A percentile compares a stretch with the other conserved stretches of the same genome.
phyloP scores from a whole-genome alignment of 2,113 vertebrate genomes.

The Haplochromis vanheusdeni region DNA sequence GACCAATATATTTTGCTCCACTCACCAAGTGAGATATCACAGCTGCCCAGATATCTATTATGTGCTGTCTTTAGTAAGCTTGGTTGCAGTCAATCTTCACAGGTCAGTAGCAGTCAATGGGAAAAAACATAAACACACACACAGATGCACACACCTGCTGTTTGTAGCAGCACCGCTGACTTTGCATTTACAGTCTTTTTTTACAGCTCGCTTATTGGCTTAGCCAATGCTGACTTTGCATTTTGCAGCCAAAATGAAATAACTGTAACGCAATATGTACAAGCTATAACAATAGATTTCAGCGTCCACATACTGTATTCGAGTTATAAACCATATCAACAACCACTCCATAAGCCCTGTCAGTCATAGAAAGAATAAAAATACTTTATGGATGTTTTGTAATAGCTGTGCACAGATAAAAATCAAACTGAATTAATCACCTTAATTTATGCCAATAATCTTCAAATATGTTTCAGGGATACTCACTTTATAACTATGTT shows the following conservation, averaged over 20 bases:
- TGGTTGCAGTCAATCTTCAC: conserved; percentile 1
- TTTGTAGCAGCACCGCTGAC: background rate
- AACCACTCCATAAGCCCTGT: background rate
- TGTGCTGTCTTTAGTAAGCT: background rate
- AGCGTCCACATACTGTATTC: background rate
- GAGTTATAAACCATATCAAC: background rate
- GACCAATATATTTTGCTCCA: background rate
- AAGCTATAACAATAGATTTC: background rate
- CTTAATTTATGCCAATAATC: background rate
- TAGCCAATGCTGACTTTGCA: conserved; percentile 19
- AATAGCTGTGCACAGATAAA: background rate
- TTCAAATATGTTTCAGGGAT: background rate
- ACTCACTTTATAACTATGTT: background rate
- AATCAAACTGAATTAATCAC: background rate
- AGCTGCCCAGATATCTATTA: background rate
- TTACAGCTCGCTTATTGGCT: conserved; percentile 13
- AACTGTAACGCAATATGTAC: background rate
- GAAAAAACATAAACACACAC: background rate
- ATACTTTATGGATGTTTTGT: background rate
- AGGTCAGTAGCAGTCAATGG: background rate
- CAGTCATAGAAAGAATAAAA: background rate
- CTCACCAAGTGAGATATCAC: background rate
- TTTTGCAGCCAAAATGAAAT: conserved; percentile 5
- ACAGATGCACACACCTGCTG: background rate
- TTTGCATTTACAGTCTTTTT: background rate